phyloP scores from a whole-genome alignment of 2,113 vertebrate species.

The Nesogale talazaci region DNA sequence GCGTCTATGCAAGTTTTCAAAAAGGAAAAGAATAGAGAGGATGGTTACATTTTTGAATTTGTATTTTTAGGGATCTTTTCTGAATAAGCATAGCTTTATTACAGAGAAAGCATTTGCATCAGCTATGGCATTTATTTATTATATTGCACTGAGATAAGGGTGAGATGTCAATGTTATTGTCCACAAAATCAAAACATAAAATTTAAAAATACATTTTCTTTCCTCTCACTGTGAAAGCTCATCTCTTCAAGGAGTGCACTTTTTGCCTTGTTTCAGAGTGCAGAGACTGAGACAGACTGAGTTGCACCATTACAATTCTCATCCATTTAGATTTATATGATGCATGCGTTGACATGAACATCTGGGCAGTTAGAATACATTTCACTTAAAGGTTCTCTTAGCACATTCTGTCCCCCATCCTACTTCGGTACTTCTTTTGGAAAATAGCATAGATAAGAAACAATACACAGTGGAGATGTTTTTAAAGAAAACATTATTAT shows the following conservation, averaged over 20 bases:
- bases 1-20: conserved; percentile 8
- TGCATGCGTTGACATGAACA: conserved; percentile 71
- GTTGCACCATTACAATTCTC: conserved; percentile 61
- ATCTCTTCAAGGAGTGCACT: conserved; percentile 42
- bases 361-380: conserved; percentile 68
- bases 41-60: conserved; percentile 28
- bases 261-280: conserved; percentile 68
- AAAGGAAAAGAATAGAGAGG: conserved; percentile 19
- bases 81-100: not conserved
- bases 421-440: conserved; percentile 39
- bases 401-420: not conserved
- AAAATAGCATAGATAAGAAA: conserved; percentile 64
- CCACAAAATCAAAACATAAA: conserved; percentile 62
- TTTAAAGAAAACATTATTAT: conserved; percentile 64
- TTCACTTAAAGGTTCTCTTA: conserved; percentile 61
- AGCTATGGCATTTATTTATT: conserved; percentile 40
- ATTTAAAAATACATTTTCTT: conserved; percentile 60
- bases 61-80: conserved; percentile 39
- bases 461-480: conserved; percentile 53
- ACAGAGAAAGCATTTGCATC: not conserved
- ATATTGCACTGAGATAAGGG: not conserved
- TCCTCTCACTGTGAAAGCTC: conserved; percentile 65
- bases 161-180: conserved; percentile 57
- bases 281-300: conserved; percentile 65
- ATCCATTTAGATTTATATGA: conserved; percentile 74